phyloP scores from a whole-genome alignment of 2,797 vertebrate species.

The Sitta carolinensis region DNA sequence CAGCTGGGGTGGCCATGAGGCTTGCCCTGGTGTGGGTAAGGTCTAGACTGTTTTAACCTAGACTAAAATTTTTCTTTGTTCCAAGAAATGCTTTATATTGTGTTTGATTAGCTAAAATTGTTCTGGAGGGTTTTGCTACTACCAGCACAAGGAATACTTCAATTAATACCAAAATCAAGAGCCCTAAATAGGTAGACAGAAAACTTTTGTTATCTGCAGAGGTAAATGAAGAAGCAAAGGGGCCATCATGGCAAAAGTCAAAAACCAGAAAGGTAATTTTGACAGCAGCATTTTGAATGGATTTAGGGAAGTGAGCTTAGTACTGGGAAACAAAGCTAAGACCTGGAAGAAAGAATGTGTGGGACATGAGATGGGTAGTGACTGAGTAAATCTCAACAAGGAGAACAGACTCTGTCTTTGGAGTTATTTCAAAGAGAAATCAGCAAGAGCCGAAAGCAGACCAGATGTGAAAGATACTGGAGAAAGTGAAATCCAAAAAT shows the following conservation, averaged over 20 bases:
- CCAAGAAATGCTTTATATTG: background rate
- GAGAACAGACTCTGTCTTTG: background rate
- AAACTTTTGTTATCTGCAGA: background rate
- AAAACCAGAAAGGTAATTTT: background rate
- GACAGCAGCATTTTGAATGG: background rate
- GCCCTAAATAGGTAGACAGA: background rate
- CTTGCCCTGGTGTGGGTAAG: background rate
- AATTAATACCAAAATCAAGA: background rate
- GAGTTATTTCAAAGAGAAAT: conserved; percentile 13
- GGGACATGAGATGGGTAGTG: background rate
- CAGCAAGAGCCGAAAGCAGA: background rate
- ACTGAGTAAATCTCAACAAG: background rate
- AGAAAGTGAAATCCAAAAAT: background rate
- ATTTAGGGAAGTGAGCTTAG: background rate
- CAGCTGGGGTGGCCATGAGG: background rate
- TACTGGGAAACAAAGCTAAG: background rate
- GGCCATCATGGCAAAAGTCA: background rate
- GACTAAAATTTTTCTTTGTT: background rate
- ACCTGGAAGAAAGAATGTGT: background rate
- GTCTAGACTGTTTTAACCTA: background rate
- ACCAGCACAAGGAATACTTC: background rate
- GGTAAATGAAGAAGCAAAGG: background rate
- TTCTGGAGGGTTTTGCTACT: background rate
- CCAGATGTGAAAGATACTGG: background rate
- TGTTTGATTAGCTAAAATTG: background rate